Base-by-base conservation (phyloP, 2,113 vertebrate species). In the Synodontis membranacea region DNA sequence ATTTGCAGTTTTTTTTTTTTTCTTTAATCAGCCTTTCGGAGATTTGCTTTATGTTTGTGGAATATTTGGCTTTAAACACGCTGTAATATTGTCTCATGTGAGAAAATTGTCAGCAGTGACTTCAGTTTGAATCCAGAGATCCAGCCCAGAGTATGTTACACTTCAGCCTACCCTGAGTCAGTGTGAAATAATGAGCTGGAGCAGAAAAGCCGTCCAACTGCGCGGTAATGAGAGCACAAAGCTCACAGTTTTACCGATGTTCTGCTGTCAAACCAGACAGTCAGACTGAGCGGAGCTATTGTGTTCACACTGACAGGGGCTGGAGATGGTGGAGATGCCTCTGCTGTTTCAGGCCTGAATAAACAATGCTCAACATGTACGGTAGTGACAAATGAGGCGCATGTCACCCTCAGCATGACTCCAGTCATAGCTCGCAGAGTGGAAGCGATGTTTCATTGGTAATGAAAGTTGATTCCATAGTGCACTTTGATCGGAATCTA, bases 281-380 rank as follows among this genome's bases (percentile, higher is more conserved):
- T 46, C 58, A 54, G 75, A 37, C 80, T 89, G 84, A 91, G 88
- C 78, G 9, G 60, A 62, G 58, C 86, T 80, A 83, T 92, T 92
- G 91, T 92, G 66, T 48, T 90, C 82, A 83, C 78, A 84, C 78
- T 54, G 82, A 66, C 82, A 89, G 89, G 83, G 70, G 79, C 31
- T 60, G 83, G 86, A 60, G 89, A 87, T 50, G 58, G 34, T 64
- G 75, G 88, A 86, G 88, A 80, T 31, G 85, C 87, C 86, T 42
- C 64, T 85, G 25, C 85, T 82, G 82, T 84, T 88, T 76, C 42
- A 56, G 82, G 48, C 75, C 37, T 88, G 70, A 91, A 89, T 88
- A 82, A 81, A 90, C 89, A 89, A 85, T 87, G 83, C 84, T 81
- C 82, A 31, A 82, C 88, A 89, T 68, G 75, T 86, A 88, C 85